These are phyloP conservation scores for Strix aluco DNA, from an alignment of 2,113 vertebrate species.

Conservation along the genomic window DNA sequence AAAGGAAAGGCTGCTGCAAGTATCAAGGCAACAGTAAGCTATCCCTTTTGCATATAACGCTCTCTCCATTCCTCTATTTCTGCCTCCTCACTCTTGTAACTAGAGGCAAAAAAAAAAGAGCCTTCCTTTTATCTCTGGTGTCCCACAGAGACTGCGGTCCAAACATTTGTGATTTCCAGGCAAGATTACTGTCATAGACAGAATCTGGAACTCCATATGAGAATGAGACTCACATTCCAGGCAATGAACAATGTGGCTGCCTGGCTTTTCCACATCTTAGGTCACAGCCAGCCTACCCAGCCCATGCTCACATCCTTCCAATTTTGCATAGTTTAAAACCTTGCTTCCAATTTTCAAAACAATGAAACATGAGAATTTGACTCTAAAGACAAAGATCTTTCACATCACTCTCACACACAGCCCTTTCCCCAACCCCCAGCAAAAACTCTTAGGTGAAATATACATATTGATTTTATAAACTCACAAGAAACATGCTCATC, in stretches of 20 bases:
- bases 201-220: background rate
- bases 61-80: background rate
- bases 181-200: background rate
- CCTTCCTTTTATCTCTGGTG: background rate
- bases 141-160: background rate
- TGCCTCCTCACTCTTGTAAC: background rate
- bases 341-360: background rate
- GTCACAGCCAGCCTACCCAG: background rate
- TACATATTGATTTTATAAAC: background rate
- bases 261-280: background rate
- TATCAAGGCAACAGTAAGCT: background rate
- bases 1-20: background rate
- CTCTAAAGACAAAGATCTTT: background rate
- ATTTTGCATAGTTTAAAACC: background rate
- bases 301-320: background rate
- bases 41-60: background rate
- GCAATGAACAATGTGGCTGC: background rate
- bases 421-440: fast-evolving
- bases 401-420: background rate
- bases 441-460: background rate
- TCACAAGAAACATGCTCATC: background rate
- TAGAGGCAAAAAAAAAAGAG: background rate
- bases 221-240: background rate
- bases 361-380: background rate
- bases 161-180: background rate